A percentile compares a stretch with the other conserved stretches of the same genome.
Evolutionary conservation across 2,888 invertebrate species (phyloP).

Genomic region (Drosophila monieri): DNA sequence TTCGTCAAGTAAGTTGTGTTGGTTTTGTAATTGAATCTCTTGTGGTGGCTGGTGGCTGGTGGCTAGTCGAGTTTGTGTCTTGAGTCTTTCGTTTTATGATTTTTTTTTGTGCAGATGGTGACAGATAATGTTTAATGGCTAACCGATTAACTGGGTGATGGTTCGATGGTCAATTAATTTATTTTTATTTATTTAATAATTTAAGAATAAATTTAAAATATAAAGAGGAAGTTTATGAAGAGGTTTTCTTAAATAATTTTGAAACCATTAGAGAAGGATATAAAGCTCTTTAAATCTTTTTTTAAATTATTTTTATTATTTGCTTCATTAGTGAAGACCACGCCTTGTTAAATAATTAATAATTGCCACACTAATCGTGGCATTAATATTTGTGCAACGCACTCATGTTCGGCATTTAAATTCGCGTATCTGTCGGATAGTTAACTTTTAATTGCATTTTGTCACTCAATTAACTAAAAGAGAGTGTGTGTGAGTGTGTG

Average conservation of each 20-base stretch:
- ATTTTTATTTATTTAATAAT: constrained; percentile 1
- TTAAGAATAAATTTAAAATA: neutral
- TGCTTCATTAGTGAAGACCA: too few species aligned
- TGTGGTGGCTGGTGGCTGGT: neutral
- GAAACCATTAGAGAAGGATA: too few species aligned
- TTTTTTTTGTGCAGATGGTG: too few species aligned
- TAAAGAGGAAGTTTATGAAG: neutral
- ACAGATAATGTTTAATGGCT: constrained; percentile 7
- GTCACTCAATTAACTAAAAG: constrained; percentile 71
- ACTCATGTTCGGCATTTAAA: constrained; percentile 17
- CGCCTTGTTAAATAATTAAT: too few species aligned
- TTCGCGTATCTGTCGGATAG: constrained; percentile 31
- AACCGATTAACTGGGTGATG: constrained; percentile 2
- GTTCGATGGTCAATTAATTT: neutral
- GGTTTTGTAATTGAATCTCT: constrained; percentile 34
- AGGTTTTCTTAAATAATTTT: too few species aligned
- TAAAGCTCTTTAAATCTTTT: too few species aligned
- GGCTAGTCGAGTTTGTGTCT: constrained; percentile 33
- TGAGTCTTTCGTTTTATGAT: constrained; percentile 43
- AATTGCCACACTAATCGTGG: neutral
- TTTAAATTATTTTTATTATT: too few species aligned
- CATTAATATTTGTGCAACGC: constrained; percentile 19
- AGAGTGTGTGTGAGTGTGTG: constrained; percentile 8
- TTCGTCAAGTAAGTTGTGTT: constrained; percentile 22
- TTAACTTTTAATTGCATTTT: constrained; percentile 71